phyloP scores from a whole-genome alignment of 2,888 invertebrate genomes.

The Muschampia plurimacula region DNA sequence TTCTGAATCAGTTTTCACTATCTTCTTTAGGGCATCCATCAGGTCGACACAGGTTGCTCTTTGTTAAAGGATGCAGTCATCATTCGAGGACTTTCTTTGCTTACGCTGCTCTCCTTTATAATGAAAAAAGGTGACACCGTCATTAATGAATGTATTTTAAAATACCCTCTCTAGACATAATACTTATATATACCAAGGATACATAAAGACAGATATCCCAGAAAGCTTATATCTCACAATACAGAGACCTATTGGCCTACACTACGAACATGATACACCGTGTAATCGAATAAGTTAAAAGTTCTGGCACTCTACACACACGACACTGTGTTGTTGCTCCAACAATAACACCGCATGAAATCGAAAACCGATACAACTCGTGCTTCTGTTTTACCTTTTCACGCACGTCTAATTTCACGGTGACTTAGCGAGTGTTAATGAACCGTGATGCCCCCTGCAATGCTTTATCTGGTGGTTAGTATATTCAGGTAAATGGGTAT shows the following conservation, averaged over 20 bases:
- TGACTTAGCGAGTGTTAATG: constrained; percentile 18
- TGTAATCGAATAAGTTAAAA: constrained; percentile 9
- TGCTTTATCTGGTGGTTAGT: background rate
- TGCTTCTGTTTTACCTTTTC: constrained; percentile 22
- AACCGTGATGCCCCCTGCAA: constrained; percentile 13
- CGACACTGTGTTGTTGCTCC: constrained; percentile 14
- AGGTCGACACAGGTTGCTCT: too few species aligned
- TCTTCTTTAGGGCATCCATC: too few species aligned
- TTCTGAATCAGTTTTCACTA: too few species aligned
- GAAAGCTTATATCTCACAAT: too few species aligned
- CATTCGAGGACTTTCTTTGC: too few species aligned
- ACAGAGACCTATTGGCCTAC: background rate
- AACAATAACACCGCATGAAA: constrained; percentile 31
- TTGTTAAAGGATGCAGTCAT: too few species aligned
- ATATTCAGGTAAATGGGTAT: background rate
- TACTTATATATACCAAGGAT: too few species aligned
- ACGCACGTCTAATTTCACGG: constrained; percentile 22
- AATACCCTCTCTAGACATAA: too few species aligned
- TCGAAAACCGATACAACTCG: constrained; percentile 19
- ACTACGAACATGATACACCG: constrained; percentile 6
- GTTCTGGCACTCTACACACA: background rate
- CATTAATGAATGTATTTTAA: too few species aligned
- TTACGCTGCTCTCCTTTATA: too few species aligned
- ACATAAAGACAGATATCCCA: too few species aligned
- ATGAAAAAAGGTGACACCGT: too few species aligned